phyloP scores from a whole-genome alignment of 2,888 invertebrate genomes.

The Rugalucina vietnamica region DNA sequence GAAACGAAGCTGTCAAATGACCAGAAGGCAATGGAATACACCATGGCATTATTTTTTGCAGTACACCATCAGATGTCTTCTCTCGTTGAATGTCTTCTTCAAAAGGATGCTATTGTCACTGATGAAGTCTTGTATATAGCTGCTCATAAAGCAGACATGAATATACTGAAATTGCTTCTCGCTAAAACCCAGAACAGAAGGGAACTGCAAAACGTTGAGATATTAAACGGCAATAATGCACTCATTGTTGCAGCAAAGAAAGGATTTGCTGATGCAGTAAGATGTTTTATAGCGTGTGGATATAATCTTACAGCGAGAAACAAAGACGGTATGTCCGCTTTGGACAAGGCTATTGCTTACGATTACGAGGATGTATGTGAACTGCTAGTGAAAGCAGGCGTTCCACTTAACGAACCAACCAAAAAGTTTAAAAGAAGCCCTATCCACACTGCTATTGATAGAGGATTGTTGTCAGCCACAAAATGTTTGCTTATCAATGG shows the following conservation, averaged over 20 bases:
- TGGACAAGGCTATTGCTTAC: slow-evolving; percentile 33
- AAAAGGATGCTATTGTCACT: background rate
- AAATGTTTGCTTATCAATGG: slow-evolving; percentile 21
- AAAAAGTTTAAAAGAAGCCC: slow-evolving; percentile 46
- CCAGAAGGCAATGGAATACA: background rate
- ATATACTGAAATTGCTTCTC: slow-evolving; percentile 4
- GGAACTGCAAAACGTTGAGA: background rate
- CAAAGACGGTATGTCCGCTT: slow-evolving; percentile 25
- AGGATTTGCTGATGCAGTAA: slow-evolving; percentile 18
- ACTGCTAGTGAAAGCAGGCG: slow-evolving; percentile 24
- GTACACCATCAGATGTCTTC: slow-evolving; percentile 8
- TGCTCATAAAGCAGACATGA: background rate
- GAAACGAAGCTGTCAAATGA: background rate
- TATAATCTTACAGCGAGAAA: slow-evolving; percentile 19
- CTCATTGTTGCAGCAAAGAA: slow-evolving; percentile 34
- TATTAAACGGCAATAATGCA: slow-evolving; percentile 34
- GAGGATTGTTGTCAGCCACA: slow-evolving; percentile 3
- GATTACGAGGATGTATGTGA: slow-evolving; percentile 14
- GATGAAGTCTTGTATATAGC: slow-evolving; percentile 36
- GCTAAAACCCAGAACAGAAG: background rate
- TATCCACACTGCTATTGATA: slow-evolving; percentile 45
- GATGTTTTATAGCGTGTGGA: slow-evolving; percentile 16
- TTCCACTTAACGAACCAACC: slow-evolving; percentile 27
- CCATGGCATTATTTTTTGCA: slow-evolving; percentile 22
- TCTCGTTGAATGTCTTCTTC: slow-evolving; percentile 16